Conservation (phyloP, 2,113 vertebrate genomes). For the Myiopsitta monachus region DNA sequence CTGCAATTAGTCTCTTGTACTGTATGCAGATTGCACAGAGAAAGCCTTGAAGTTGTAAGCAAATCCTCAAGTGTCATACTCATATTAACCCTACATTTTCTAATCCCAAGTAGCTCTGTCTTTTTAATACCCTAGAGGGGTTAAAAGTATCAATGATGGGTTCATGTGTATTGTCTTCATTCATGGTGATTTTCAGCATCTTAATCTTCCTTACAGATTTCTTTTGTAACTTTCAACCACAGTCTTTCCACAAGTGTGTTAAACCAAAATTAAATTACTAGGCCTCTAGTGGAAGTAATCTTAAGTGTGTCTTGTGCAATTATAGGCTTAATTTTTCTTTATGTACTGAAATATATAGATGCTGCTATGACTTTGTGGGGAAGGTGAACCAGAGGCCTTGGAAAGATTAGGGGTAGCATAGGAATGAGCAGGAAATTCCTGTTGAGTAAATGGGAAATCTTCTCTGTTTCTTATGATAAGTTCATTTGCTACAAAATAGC, state of each 20-base stretch:
- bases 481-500: background rate
- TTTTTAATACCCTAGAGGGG: background rate
- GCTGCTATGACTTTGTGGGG: background rate
- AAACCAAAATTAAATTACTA: background rate
- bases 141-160: background rate
- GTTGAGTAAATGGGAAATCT: background rate
- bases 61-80: background rate
- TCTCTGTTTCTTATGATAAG: background rate
- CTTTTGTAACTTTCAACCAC: background rate
- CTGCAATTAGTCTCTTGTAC: background rate
- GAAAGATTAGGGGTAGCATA: background rate
- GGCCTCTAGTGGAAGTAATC: background rate
- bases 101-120: background rate
- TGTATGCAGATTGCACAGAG: background rate
- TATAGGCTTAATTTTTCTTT: background rate
- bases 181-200: background rate
- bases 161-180: background rate
- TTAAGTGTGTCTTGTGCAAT: background rate
- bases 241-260: background rate
- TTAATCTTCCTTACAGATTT: background rate
- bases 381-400: background rate
- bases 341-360: background rate
- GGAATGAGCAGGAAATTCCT: background rate
- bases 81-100: background rate
- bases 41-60: background rate